Conservation (phyloP, 2,888 invertebrate species). For the Notocelia uddmanniana region DNA sequence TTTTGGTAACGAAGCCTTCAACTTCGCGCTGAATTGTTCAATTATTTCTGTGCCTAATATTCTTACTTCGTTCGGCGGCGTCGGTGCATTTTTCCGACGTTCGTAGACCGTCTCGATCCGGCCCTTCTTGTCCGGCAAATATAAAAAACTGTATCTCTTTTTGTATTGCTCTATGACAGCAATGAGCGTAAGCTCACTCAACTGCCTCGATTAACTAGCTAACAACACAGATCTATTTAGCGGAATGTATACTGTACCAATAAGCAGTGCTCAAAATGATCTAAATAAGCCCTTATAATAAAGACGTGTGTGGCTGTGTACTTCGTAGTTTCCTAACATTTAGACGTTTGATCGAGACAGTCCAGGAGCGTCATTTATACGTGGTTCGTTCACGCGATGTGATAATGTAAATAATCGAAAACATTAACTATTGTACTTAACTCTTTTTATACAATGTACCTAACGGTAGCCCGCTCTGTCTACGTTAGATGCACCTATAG, state of each 20-base stretch:
- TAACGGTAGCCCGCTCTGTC: conserved; percentile 52
- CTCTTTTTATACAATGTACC: conserved; percentile 75
- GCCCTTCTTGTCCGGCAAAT: not conserved
- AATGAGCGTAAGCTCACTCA: not conserved
- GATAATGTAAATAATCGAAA: conserved; percentile 74
- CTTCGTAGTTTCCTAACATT: not conserved
- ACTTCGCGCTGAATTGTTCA: conserved; percentile 58
- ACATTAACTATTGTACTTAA: conserved; percentile 61
- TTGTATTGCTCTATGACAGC: too few species aligned
- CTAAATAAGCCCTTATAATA: too few species aligned
- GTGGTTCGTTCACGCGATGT: conserved; percentile 65
- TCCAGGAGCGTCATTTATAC: not conserved
- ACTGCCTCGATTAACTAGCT: not conserved
- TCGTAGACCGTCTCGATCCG: conserved; percentile 18
- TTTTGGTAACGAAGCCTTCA: conserved; percentile 21
- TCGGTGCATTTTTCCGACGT: conserved; percentile 27
- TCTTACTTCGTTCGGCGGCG: conserved; percentile 41
- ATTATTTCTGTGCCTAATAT: conserved; percentile 63
- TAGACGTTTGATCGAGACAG: not conserved
- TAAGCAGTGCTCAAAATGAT: too few species aligned
- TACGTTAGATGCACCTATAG: conserved; percentile 18
- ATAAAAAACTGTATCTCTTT: not conserved
- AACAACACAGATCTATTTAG: not conserved
- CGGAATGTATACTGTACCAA: not conserved
- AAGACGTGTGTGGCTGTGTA: not conserved